Base-by-base conservation (phyloP, 2,888 invertebrate species). In the Chalcosyrphus nemorum region DNA sequence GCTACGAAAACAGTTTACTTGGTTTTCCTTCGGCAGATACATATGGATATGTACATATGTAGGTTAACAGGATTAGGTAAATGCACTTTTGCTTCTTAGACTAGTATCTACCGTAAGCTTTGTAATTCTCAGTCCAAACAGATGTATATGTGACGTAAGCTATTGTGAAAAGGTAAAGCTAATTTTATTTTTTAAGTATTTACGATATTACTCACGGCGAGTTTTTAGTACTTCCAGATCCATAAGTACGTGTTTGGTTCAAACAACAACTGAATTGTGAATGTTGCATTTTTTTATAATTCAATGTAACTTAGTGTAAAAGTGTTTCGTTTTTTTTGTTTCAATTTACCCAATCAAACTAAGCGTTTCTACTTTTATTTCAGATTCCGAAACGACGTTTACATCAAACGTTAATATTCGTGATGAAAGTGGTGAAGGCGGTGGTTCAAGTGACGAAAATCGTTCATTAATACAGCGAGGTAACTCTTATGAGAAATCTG, bases 321-420 rank as follows among this genome's bases (percentile, higher is more conserved):
- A 13, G 9, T 27, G 38, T 56, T 56, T 11, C n/a, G 13, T n/a
- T 21, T 19, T 4, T n/a, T 9, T 11, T 13, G 13, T n/a, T 29
- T 17, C 9, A n/a, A n/a, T 35, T 32, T 6, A 1, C n/a, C 9
- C 29, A n/a, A 11, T 35, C n/a, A 11, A 35, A 59, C n/a, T 4
- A 17, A 32, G 13, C 7, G n/a, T 24, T 45, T n/a, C 21, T 0
- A 4, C 2, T 29, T 38, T 52, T 13, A 7, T 75, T 77, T 52
- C 78, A 91, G 91, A 92, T 88, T 91, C 91, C 29, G 92, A 92
- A 88, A 91, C 92, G 65, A 91, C 92, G 59, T 91, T 92, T 86
- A 91, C 89, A 71, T 90, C 91, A 43, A 90, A 91, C 50, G 88
- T 88, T 66, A 89, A 88, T 87, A 88, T 87, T 70, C 89, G 88